These are phyloP conservation scores for Acomys russatus DNA, from an alignment of 2,797 vertebrate genomes.

Conservation along the genomic window DNA sequence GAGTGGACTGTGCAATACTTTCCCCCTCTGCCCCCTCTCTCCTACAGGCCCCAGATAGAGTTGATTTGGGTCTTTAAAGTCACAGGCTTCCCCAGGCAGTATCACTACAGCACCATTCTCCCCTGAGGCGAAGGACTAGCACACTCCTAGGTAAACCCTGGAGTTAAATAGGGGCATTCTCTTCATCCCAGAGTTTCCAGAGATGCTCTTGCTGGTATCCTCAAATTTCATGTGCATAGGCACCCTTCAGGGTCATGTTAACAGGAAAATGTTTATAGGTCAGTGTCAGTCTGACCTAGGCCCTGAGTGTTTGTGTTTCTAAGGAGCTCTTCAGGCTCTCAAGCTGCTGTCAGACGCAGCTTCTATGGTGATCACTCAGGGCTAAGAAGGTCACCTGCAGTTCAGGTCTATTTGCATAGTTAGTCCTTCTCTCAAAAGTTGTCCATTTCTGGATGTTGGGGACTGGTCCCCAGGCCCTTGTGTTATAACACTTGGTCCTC, in stretches of 20 bases:
- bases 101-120: neutral
- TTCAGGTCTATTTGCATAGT: neutral
- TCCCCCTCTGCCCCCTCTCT: neutral
- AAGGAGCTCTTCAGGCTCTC: neutral
- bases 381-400: neutral
- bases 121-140: neutral
- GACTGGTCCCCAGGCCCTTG: neutral
- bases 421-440: neutral
- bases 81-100: neutral
- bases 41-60: neutral
- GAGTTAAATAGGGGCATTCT: neutral
- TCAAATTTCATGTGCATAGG: neutral
- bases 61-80: conserved; percentile 28
- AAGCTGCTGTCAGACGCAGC: neutral
- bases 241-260: neutral
- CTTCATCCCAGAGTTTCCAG: neutral
- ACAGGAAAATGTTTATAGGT: neutral
- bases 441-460: neutral
- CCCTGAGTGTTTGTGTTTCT: conserved; percentile 2
- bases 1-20: neutral
- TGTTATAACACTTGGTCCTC: neutral
- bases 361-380: neutral
- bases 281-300: neutral
- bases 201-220: neutral
- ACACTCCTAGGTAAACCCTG: neutral